Base-by-base conservation (phyloP, 2,888 invertebrate species). In the Ommatoiulus sabulosus region DNA sequence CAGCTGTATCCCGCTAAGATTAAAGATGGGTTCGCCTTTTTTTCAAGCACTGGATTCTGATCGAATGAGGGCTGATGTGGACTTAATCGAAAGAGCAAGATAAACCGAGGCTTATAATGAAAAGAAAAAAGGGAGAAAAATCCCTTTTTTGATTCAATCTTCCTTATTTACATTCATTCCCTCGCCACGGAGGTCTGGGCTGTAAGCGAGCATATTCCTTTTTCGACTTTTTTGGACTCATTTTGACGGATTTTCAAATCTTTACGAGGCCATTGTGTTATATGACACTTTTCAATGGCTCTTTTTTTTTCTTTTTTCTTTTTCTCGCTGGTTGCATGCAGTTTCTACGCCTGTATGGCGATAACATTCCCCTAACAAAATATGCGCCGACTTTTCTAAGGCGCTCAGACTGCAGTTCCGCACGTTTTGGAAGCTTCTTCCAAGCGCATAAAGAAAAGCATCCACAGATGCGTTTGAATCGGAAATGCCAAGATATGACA, bases 101-200 rank as follows among this genome's bases (percentile, higher is more conserved):
- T 2, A 15, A 63, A 15, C 8, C 63, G n/a, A 63, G n/a, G 20
- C 5, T 63, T 63, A n/a, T n/a, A 63, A 63, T 63, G 63, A 63
- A 63, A 63, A 63, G 20, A 10, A 12, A 52, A 52, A 12, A 52
- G 15, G 52, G 15, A 52, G 46, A 57, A 57, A 57, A 57, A 63
- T 1, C 63, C 52, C 15, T 10, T 15, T 52, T 63, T 63, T 63
- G 63, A 63, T 20, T 63, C 63, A 63, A 63, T 63, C 63, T 63
- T 63, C 20, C 63, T 63, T 63, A 63, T 63, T 63, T 63, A 63
- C 63, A 63, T 63, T 63, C 63, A 63, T 63, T 63, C 63, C 63
- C 20, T 5, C 63, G 20, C 63, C 63, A 63, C 63, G 8, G 20
- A 63, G 63, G 20, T 20, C 57, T 57, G 15, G 57, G 57, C 57